Base-by-base conservation (phyloP, 2,888 invertebrate genomes). In the Erannis defoliaria region DNA sequence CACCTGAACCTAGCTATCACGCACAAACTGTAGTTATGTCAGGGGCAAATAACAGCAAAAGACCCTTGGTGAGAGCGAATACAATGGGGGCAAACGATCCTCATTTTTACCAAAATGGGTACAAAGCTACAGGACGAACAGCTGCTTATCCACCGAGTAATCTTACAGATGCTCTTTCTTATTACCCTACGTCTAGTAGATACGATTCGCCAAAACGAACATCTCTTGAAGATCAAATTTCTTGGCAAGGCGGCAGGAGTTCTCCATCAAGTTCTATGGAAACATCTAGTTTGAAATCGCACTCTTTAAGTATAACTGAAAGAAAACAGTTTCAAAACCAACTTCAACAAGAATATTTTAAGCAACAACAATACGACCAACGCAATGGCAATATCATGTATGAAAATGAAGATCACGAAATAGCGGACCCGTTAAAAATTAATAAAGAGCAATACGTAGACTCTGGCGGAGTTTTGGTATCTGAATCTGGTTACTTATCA, bases 161-260 rank as follows among this genome's bases (percentile, higher is more conserved):
- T 79, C 94, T 97, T 21, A 97, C 96, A 0, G 97, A 97, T 81
- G 96, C 97, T 12, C 88, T 97, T 6, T 96, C 96, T 0, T 97
- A 97, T 74, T 97, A 97, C 83, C 97, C 97, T 1, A 96, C 96
- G 1, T 96, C 95, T 33, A 94, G 93, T 51, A 86, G 95, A 67
- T 95, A 95, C 71, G 95, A 95, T 50, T 89, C 92, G 31, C 89
- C 92, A 31, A 93, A 93, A 69, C 91, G 93, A 79, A 81, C 94
- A 50, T 94, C 94, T 45, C 90, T 94, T 46, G 94, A 95, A 77
- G 95, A 95, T 73, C 94, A 94, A 66, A 84, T 92, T 26, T 93
- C 94, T 14, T 95, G 95, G 95, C 86, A 94, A 74, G 94, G 92
- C 63, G 90, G 94, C 8, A 93, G 90, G 84, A 94, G 93, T 79